phyloP scores from a whole-genome alignment of 2,113 vertebrate genomes.

The Blennius ocellaris region DNA sequence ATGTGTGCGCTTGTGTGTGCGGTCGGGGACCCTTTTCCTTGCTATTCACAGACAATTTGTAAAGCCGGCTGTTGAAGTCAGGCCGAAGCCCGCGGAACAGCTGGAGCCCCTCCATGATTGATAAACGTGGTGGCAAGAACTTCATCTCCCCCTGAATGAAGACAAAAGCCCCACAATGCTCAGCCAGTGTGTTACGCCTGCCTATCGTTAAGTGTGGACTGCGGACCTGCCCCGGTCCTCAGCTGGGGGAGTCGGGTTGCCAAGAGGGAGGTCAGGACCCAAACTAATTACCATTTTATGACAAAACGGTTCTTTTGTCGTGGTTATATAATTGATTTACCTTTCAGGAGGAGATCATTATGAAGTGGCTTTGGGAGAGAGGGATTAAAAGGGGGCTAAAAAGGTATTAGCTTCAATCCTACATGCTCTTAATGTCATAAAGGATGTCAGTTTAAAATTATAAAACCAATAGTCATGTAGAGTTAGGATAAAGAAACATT shows the following conservation, averaged over 20 bases:
- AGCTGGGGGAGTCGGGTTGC: conserved; percentile 93
- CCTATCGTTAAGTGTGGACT: conserved; percentile 96
- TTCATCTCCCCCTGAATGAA: conserved; percentile 98
- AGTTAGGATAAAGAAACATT: background rate
- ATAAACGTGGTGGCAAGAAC: conserved; percentile 98
- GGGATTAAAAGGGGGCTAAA: conserved; percentile 49
- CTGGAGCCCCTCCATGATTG: conserved; percentile 99
- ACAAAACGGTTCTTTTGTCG: conserved; percentile 86
- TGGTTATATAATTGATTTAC: conserved; percentile 87
- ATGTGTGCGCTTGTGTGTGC: conserved; percentile 20
- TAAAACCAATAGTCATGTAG: background rate
- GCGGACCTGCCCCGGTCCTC: conserved; percentile 92
- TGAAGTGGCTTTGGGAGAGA: conserved; percentile 64
- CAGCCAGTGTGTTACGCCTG: conserved; percentile 94
- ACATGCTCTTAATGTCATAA: conserved; percentile 43
- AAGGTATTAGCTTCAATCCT: conserved; percentile 44
- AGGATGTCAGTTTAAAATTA: conserved; percentile 16
- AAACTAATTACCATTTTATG: conserved; percentile 86
- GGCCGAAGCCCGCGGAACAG: conserved; percentile 97
- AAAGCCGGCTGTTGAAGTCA: conserved; percentile 96
- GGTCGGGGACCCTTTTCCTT: conserved; percentile 84
- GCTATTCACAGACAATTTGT: conserved; percentile 99
- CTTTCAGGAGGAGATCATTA: conserved; percentile 84
- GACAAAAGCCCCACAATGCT: conserved; percentile 98
- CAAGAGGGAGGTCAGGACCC: conserved; percentile 94